Evolutionary conservation across 2,113 vertebrate species (phyloP).

Genomic region (Callipepla californica): DNA sequence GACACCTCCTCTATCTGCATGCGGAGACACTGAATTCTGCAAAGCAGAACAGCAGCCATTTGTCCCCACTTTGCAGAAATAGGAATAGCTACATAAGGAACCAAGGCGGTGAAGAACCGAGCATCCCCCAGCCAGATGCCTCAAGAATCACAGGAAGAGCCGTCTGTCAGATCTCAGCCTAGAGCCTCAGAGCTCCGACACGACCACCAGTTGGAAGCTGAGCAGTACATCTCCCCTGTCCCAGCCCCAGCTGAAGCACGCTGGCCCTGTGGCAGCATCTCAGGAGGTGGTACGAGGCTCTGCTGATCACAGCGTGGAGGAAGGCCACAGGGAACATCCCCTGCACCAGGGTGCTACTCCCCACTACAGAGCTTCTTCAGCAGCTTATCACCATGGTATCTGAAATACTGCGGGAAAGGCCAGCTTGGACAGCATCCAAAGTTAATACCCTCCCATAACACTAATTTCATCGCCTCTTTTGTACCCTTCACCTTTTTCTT

Average conservation of each 20-base stretch:
- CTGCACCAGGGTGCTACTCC: background rate
- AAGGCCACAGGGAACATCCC: slow-evolving; percentile 36
- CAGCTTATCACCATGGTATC: slow-evolving; percentile 65
- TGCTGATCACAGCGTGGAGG: rapidly evolving
- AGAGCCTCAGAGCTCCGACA: background rate
- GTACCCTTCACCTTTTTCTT: background rate
- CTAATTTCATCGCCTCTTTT: background rate
- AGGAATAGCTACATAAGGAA: background rate
- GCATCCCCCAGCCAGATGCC: background rate
- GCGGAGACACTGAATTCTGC: background rate
- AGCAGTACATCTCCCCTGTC: too few species aligned
- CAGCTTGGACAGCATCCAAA: slow-evolving; percentile 21
- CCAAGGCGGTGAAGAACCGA: background rate
- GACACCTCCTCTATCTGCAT: background rate
- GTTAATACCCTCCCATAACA: background rate
- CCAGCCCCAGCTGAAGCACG: background rate
- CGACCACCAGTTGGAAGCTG: background rate
- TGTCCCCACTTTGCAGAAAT: background rate
- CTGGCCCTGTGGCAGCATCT: background rate
- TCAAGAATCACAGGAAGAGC: background rate
- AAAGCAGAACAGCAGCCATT: background rate
- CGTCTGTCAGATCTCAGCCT: background rate
- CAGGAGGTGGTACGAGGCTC: rapidly evolving
- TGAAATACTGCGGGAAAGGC: slow-evolving; percentile 13
- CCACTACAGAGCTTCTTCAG: background rate